A percentile compares a stretch with the other conserved stretches of the same genome.
These are phyloP conservation scores for Gobiocypris rarus DNA, from an alignment of 2,113 vertebrate species.

Conservation along the genomic window DNA sequence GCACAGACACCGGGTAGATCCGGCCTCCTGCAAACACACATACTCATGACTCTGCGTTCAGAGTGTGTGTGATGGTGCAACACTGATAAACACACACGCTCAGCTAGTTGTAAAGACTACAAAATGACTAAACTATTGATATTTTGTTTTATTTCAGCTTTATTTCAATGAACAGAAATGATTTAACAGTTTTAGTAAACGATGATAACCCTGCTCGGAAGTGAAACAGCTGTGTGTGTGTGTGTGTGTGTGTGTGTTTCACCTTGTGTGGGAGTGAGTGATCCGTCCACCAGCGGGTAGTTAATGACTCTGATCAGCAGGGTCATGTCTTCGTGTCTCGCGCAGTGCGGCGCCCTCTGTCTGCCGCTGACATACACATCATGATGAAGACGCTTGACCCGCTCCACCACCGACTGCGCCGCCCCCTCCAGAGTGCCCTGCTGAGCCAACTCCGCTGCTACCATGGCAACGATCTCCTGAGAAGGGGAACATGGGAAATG, in stretches of 20 bases:
- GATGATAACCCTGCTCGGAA: too few species aligned
- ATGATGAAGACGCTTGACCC: conserved; percentile 89
- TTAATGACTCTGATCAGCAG: conserved; percentile 93
- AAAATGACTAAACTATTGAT: too few species aligned
- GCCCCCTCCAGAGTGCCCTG: conserved; percentile 88
- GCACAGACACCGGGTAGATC: conserved; percentile 94
- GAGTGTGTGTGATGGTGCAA: too few species aligned
- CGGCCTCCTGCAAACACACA: conserved; percentile 80
- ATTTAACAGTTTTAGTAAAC: too few species aligned
- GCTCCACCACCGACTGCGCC: conserved; percentile 94
- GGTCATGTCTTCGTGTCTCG: conserved; percentile 96
- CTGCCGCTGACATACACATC: conserved; percentile 90
- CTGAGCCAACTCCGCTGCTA: conserved; percentile 93
- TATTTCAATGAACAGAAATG: too few species aligned
- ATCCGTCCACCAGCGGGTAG: conserved; percentile 84
- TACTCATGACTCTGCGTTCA: not conserved
- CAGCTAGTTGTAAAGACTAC: too few species aligned
- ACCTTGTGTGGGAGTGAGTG: conserved; percentile 84
- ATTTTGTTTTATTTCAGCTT: too few species aligned
- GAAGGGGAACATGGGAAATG: conserved; percentile 24
- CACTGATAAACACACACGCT: too few species aligned
- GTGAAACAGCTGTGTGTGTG: too few species aligned
- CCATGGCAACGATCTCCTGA: conserved; percentile 96
- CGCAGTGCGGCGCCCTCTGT: conserved; percentile 86
- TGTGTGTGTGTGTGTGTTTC: too few species aligned